Evolutionary conservation across 2,888 invertebrate genomes (phyloP), one percentile per base, ranked within the genome.

Genomic region (Mythimna vitellina): DNA sequence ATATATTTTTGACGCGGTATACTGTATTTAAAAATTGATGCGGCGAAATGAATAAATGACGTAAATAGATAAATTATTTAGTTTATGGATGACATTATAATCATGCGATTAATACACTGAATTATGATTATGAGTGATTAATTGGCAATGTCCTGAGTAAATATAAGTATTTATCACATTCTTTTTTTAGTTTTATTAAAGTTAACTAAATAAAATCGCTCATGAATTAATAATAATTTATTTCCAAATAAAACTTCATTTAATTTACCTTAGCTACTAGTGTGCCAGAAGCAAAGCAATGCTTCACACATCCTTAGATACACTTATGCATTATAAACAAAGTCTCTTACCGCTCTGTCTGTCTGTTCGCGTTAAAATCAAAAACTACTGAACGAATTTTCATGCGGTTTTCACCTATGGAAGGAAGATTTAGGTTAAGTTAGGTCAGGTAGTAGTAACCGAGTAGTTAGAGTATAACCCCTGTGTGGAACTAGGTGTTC

Each of bases 1-100:
- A 62, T 73, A 65, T 71, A 74, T 71, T 69, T 79, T 69, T 72
- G 71, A 68, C 61, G 56, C 57, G 70, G 38, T 78, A 25, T 67
- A 38, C 25, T 60, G 54, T 73, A 61, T 62, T 81, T 12, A 65
- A 81, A 78, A 67, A 71, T n/a, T 51, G 64, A 69, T 56, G 46
- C 42, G 35, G n/a, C 35, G n/a, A 66, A 49, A 63, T 73, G 29
- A 49, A 58, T 57, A 46, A 54, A 57, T 32, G 68, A 72, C 65
- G 61, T 53, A 17, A 57, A 49, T 38, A 66, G 62, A 66, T 77
- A 62, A 32, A 58, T 49, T 35, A 49, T 60, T 25, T 10, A 53
- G 25, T 14, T 76, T 65, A 35, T 58, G 65, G 29, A 57, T 78
- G 73, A 51, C 49, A 51, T 22, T 62, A 12, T 58, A 64, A 78